Percentiles rank a stretch among this genome's conserved stretches.
Evolutionary conservation across 2,888 invertebrate genomes (phyloP).

Genomic region (Lydus trimaculatus): DNA sequence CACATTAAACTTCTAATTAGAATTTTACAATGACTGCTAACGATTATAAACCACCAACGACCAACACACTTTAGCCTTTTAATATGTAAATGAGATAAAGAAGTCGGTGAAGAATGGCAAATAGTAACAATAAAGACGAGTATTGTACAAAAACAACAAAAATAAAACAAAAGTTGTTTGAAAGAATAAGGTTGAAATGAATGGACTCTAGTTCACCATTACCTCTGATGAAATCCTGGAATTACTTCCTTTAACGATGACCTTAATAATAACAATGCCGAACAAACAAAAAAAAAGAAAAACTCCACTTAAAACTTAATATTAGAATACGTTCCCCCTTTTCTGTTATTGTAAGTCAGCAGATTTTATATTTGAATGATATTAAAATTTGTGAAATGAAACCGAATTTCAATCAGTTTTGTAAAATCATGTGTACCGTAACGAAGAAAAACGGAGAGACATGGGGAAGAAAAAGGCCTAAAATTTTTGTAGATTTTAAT

Average conservation of each 20-base stretch:
- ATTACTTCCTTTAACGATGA: neutral
- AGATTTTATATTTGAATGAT: neutral
- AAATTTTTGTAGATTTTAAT: neutral
- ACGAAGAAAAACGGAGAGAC: neutral
- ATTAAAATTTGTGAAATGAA: neutral
- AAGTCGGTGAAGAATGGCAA: neutral
- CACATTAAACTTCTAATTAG: constrained; percentile 9
- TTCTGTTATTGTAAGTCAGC: neutral
- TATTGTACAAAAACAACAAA: neutral
- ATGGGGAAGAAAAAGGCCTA: neutral
- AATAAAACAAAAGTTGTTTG: neutral
- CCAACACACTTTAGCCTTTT: neutral
- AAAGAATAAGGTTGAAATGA: neutral
- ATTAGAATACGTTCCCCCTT: neutral
- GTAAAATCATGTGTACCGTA: neutral
- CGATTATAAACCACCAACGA: neutral
- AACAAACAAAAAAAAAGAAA: too few relatives aligned
- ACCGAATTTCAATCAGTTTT: neutral
- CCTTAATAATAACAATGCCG: neutral
- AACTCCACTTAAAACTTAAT: neutral
- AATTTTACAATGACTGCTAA: neutral
- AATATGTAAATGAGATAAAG: neutral
- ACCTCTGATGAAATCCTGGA: constrained; percentile 5
- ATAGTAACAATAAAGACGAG: neutral
- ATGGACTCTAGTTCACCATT: neutral